Percentiles rank a stretch among this genome's conserved stretches.
Evolutionary conservation across 2,888 invertebrate genomes (phyloP).

Genomic region (Ectropis crepuscularia): DNA sequence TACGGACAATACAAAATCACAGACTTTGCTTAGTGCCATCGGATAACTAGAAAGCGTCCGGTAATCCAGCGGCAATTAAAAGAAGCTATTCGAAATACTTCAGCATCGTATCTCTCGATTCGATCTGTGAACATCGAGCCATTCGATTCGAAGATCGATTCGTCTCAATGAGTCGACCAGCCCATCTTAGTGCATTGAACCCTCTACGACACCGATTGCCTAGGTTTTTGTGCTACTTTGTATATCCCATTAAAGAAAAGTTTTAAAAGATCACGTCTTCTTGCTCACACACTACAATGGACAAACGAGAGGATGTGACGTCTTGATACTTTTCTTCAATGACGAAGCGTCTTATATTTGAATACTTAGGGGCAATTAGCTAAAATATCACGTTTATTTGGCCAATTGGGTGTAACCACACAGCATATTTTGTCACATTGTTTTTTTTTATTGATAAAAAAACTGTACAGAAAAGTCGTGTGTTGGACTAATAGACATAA

Average conservation of each 20-base stretch:
- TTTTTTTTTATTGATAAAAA: background rate
- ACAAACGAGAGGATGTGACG: too few species aligned
- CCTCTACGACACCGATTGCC: constrained; percentile 34
- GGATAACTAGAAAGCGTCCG: constrained; percentile 19
- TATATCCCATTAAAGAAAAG: constrained; percentile 27
- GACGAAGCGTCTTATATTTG: background rate
- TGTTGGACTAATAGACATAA: too few species aligned
- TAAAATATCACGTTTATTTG: constrained; percentile 44
- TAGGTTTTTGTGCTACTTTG: constrained; percentile 44
- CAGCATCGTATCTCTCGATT: constrained; percentile 52
- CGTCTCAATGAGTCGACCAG: constrained; percentile 57
- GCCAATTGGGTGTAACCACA: constrained; percentile 29
- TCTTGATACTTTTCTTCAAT: too few species aligned
- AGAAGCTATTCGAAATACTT: constrained; percentile 38
- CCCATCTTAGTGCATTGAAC: constrained; percentile 43
- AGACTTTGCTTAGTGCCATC: background rate
- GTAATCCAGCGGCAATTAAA: constrained; percentile 27
- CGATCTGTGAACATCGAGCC: constrained; percentile 58
- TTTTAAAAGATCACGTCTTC: too few species aligned
- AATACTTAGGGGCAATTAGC: constrained; percentile 37
- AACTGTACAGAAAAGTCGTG: too few species aligned
- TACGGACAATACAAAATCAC: background rate
- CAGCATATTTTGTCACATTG: constrained; percentile 21
- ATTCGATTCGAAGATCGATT: constrained; percentile 76
- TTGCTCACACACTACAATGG: too few species aligned